Evolutionary conservation across 2,888 invertebrate genomes (phyloP).

Genomic region (Eupeodes latifasciatus): DNA sequence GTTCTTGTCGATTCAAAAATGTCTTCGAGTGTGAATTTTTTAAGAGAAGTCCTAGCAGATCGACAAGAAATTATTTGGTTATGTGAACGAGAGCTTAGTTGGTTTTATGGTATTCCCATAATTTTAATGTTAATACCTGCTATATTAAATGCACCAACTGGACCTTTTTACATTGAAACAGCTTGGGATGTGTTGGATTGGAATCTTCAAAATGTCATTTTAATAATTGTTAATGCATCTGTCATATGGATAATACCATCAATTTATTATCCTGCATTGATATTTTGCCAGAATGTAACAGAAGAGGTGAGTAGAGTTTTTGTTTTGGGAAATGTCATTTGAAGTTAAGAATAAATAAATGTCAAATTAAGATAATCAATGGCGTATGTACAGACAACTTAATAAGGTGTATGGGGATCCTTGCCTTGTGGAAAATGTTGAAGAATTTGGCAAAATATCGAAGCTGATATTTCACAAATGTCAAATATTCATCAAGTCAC

Average conservation of each 20-base stretch:
- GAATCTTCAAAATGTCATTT: not conserved
- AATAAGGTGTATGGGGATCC: too few species aligned
- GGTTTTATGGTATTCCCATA: not conserved
- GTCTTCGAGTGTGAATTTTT: not conserved
- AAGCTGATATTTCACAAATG: too few species aligned
- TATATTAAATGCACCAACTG: not conserved
- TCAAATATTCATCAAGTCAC: too few species aligned
- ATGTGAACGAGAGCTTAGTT: constrained; percentile 4
- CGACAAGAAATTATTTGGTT: not conserved
- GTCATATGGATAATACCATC: not conserved
- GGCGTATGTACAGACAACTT: too few species aligned
- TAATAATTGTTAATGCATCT: not conserved
- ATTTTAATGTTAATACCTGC: constrained; percentile 4
- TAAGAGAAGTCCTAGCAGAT: not conserved
- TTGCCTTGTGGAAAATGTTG: too few species aligned
- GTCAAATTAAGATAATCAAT: too few species aligned
- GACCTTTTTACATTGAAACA: constrained; percentile 11
- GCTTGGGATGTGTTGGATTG: not conserved
- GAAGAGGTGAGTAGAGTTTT: not conserved
- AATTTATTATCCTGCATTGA: not conserved
- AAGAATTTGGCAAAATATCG: too few species aligned
- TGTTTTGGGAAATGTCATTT: too few species aligned
- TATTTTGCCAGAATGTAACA: not conserved
- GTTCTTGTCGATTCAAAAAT: not conserved
- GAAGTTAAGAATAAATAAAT: too few species aligned